phyloP scores from a whole-genome alignment of 1,140 invertebrate species.

The Drosophila busckii region DNA sequence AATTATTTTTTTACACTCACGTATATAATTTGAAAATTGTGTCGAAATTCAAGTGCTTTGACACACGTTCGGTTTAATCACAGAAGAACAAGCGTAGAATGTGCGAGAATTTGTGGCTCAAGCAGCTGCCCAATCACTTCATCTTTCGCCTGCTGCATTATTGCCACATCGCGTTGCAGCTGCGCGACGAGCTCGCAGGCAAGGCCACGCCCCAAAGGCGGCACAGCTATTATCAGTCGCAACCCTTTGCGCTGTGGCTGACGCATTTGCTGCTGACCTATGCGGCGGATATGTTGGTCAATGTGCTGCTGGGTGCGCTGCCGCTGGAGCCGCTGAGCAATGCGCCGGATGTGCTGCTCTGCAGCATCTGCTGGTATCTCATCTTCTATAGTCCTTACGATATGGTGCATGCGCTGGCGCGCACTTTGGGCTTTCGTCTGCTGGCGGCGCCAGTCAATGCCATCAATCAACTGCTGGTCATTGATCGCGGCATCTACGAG shows the following conservation, averaged over 20 bases:
- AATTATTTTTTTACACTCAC: slow-evolving; percentile 8
- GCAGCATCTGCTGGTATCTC: slow-evolving; percentile 44
- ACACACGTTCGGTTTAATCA: neutral
- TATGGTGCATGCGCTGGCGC: slow-evolving; percentile 17
- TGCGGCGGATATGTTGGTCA: slow-evolving; percentile 52
- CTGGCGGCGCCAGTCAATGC: slow-evolving; percentile 34
- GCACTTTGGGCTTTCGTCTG: slow-evolving; percentile 28
- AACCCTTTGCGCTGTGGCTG: slow-evolving; percentile 51
- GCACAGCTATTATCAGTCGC: slow-evolving; percentile 20
- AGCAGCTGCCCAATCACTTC: slow-evolving; percentile 39
- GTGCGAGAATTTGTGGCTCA: slow-evolving; percentile 9
- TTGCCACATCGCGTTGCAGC: slow-evolving; percentile 42
- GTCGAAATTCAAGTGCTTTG: slow-evolving; percentile 26
- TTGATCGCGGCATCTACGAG: slow-evolving; percentile 37
- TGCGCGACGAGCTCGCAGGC: slow-evolving; percentile 43
- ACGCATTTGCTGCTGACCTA: slow-evolving; percentile 46
- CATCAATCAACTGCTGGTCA: slow-evolving; percentile 50
- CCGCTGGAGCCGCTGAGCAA: slow-evolving; percentile 53
- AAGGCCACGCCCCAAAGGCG: neutral
- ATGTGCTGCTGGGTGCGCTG: slow-evolving; percentile 43
- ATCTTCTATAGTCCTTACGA: slow-evolving; percentile 57
- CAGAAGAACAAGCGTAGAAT: neutral
- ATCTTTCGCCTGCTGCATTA: slow-evolving; percentile 53
- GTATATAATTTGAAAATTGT: slow-evolving; percentile 33
- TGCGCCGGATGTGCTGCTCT: slow-evolving; percentile 31